Evolutionary conservation across 1,140 invertebrate species (phyloP).

Genomic region (Sarcophaga bullata): DNA sequence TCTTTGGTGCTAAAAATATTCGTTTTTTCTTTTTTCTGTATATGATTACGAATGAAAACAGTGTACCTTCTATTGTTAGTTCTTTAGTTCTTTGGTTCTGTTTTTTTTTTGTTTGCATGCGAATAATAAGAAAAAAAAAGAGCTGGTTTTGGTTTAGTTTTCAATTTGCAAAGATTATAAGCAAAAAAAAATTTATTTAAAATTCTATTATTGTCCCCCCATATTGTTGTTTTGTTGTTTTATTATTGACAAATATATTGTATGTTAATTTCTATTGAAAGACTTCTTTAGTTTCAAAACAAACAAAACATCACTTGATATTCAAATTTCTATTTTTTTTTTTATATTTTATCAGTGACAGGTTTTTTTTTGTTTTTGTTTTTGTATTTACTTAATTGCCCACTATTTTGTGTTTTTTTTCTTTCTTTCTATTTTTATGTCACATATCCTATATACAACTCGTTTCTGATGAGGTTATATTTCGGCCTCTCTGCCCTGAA

Average conservation of each 20-base stretch:
- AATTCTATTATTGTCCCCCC: background rate
- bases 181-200: background rate
- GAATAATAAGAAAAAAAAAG: background rate
- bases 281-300: background rate
- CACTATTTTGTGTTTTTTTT: background rate
- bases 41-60: no score
- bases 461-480: no score
- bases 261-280: conserved; percentile 1
- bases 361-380: conserved; percentile 7
- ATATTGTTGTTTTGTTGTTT: background rate
- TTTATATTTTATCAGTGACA: background rate
- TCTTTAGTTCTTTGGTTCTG: background rate
- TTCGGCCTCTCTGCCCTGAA: no score
- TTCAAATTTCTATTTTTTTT: no score
- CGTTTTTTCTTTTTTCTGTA: no score
- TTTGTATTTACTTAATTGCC: background rate
- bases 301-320: no score
- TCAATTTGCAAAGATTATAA: background rate
- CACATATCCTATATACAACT: background rate
- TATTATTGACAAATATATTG: conserved; percentile 1
- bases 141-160: background rate
- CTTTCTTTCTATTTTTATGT: background rate
- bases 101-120: background rate
- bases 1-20: no score
- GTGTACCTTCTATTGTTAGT: no score